Conservation (phyloP, 2,888 invertebrate species). For the Nipponacmea schrenckii region DNA sequence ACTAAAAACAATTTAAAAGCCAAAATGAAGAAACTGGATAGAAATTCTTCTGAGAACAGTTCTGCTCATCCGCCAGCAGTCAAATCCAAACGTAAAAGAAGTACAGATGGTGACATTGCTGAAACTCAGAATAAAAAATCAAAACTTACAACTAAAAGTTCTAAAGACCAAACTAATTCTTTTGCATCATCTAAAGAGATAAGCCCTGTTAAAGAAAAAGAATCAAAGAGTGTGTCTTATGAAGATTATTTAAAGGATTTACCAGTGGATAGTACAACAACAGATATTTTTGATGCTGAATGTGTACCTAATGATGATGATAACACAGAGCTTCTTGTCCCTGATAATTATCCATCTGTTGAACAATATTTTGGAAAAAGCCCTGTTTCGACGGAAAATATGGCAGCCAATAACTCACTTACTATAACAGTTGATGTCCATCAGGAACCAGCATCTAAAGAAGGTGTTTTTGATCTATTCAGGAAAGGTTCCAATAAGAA, state of each 20-base stretch:
- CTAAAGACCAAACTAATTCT: neutral
- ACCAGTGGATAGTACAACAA: neutral
- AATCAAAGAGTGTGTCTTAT: neutral
- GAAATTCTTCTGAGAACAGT: too few species aligned
- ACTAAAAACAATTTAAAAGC: too few species aligned
- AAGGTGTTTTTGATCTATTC: slow-evolving; percentile 23
- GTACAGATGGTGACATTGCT: slow-evolving; percentile 5
- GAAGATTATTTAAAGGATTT: slow-evolving; percentile 22
- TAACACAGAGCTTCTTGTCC: slow-evolving; percentile 13
- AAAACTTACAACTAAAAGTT: slow-evolving; percentile 2
- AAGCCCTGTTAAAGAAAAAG: slow-evolving; percentile 12
- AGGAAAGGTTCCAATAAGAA: slow-evolving; percentile 22
- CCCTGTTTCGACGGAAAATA: neutral
- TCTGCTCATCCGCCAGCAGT: neutral
- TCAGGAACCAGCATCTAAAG: slow-evolving; percentile 19
- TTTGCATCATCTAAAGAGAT: neutral
- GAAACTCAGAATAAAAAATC: slow-evolving; percentile 11
- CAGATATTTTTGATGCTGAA: neutral
- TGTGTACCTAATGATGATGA: slow-evolving; percentile 6
- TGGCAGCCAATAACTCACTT: neutral
- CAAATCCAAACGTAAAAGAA: slow-evolving; percentile 13
- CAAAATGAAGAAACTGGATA: too few species aligned
- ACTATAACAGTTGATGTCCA: slow-evolving; percentile 36
- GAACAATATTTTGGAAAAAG: slow-evolving; percentile 23
- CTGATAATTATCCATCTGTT: slow-evolving; percentile 26